These are phyloP conservation scores for Ashinkailepas kermadecensis DNA, from an alignment of 2,888 invertebrate genomes.

Conservation along the genomic window DNA sequence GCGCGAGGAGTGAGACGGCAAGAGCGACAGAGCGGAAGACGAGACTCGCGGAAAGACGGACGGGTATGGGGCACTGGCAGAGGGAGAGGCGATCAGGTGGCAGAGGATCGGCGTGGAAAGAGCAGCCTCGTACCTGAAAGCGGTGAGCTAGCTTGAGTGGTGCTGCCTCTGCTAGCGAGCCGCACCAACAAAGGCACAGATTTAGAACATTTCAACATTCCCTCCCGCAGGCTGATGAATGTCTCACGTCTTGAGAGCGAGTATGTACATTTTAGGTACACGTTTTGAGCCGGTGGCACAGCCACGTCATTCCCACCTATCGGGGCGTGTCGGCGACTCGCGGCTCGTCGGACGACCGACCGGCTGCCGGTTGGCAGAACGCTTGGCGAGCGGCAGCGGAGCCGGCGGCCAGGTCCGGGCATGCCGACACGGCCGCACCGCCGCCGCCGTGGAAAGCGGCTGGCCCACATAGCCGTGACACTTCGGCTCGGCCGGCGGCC, in stretches of 20 bases:
- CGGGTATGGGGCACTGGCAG: not conserved
- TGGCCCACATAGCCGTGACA: constrained; percentile 4
- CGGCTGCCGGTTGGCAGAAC: no score
- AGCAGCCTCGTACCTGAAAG: not conserved
- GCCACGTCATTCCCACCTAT: no score
- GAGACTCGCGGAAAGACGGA: not conserved
- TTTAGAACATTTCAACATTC: not conserved
- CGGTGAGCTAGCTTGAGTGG: not conserved
- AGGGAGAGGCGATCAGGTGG: not conserved
- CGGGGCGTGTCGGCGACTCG: no score
- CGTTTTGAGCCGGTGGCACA: not conserved
- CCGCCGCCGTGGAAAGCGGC: constrained; percentile 5
- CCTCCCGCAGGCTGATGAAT: not conserved
- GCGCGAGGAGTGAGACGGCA: no score
- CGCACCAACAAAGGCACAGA: not conserved
- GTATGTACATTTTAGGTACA: constrained; percentile 7
- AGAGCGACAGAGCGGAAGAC: no score
- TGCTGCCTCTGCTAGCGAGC: not conserved
- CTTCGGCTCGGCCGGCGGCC: not conserved
- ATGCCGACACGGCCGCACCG: not conserved
- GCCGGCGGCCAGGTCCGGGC: not conserved
- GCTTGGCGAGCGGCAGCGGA: not conserved
- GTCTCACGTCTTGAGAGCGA: not conserved
- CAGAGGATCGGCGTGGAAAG: not conserved
- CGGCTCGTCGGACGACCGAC: no score